Conservation (phyloP, 2,888 invertebrate genomes). For the Xylophagus ater region DNA sequence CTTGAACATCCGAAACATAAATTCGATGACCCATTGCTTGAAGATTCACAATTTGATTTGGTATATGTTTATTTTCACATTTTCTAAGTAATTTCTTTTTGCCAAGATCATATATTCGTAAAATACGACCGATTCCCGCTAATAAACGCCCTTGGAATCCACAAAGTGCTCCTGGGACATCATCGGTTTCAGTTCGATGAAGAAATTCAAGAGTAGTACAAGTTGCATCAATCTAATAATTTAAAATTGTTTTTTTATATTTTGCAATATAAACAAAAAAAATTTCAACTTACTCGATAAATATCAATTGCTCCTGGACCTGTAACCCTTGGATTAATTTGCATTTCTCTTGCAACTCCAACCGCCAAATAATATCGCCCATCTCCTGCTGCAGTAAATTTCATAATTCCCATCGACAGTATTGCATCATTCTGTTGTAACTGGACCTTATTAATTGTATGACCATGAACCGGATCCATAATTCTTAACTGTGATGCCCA, state of each 20-base stretch:
- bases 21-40: slow-evolving; percentile 91
- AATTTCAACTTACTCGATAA: slow-evolving; percentile 43
- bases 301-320: slow-evolving; percentile 77
- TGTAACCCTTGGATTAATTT: slow-evolving; percentile 77
- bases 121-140: slow-evolving; percentile 83
- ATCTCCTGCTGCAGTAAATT: slow-evolving; percentile 54
- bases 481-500: slow-evolving; percentile 91
- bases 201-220: slow-evolving; percentile 81
- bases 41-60: slow-evolving; percentile 86
- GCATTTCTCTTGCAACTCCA: slow-evolving; percentile 83
- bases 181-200: slow-evolving; percentile 89
- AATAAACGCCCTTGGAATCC: slow-evolving; percentile 84
- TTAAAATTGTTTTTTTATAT: slow-evolving; percentile 27
- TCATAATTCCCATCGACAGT: slow-evolving; percentile 71
- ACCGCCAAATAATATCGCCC: slow-evolving; percentile 56
- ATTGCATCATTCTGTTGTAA: slow-evolving; percentile 96
- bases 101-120: slow-evolving; percentile 92
- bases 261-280: slow-evolving; percentile 8
- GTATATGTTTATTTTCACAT: slow-evolving; percentile 96
- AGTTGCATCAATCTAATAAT: slow-evolving; percentile 46
- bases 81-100: slow-evolving; percentile 92
- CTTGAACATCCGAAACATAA: slow-evolving; percentile 91
- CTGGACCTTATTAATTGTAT: slow-evolving; percentile 63
- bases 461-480: slow-evolving; percentile 73
- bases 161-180: slow-evolving; percentile 80